Conservation (phyloP, 2,888 invertebrate species). For the Epinotia demarniana region DNA sequence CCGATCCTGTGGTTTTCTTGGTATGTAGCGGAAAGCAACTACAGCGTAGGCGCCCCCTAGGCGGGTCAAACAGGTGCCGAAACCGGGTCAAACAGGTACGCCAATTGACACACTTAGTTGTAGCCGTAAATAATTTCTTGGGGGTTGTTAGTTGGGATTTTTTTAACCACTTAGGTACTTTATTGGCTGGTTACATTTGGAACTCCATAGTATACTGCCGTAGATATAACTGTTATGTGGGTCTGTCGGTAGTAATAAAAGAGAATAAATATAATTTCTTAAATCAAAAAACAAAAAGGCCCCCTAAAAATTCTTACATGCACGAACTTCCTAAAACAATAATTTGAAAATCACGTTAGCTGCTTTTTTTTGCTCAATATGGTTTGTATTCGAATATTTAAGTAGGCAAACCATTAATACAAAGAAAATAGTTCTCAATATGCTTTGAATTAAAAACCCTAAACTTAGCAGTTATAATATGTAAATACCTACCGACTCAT, state of each 20-base stretch:
- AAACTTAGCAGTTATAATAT: not conserved
- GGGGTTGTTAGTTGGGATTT: conserved; percentile 20
- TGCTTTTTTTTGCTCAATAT: no score
- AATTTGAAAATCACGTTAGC: no score
- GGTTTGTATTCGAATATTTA: no score
- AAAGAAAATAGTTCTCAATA: no score
- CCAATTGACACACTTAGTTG: conserved; percentile 25
- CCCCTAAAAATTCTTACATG: not conserved
- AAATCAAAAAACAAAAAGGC: not conserved
- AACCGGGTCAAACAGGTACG: conserved; percentile 61
- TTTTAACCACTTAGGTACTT: conserved; percentile 39
- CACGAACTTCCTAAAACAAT: no score
- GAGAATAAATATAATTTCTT: not conserved
- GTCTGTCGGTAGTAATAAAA: not conserved
- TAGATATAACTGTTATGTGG: conserved; percentile 9
- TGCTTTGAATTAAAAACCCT: not conserved
- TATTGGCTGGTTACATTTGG: conserved; percentile 43
- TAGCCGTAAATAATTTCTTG: conserved; percentile 19
- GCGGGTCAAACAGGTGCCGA: conserved; percentile 52
- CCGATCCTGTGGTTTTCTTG: no score
- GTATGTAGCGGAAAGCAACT: no score
- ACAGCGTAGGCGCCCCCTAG: no score
- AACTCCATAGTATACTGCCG: not conserved
- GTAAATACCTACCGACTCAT: not conserved
- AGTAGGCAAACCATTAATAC: no score